Evolutionary conservation across 2,888 invertebrate genomes (phyloP).

Genomic region (Nomada flava): DNA sequence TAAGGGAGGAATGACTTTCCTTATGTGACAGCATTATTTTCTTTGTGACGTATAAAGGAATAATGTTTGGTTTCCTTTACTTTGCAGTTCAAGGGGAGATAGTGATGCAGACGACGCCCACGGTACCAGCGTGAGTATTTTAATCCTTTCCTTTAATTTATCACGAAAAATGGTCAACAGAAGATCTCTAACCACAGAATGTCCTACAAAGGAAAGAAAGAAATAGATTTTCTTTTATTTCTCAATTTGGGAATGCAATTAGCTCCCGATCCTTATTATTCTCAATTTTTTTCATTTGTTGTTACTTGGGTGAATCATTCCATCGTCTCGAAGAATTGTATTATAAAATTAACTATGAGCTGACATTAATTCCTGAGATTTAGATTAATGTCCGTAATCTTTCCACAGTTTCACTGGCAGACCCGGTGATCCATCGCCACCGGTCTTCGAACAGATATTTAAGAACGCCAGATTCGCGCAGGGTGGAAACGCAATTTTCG

Average conservation of each 20-base stretch:
- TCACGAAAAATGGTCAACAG: too few relatives aligned
- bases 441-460: conserved; percentile 98
- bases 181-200: not conserved
- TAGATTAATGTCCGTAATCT: not conserved
- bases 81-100: conserved; percentile 89
- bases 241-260: not conserved
- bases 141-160: not conserved
- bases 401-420: conserved; percentile 81
- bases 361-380: not conserved
- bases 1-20: not conserved
- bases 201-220: too few relatives aligned
- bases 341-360: too few relatives aligned
- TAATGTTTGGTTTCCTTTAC: conserved; percentile 74
- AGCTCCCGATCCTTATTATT: not conserved
- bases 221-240: not conserved
- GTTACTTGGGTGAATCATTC: too few relatives aligned
- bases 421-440: conserved; percentile 94
- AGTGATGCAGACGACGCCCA: conserved; percentile 85
- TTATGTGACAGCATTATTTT: not conserved
- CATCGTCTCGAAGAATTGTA: too few relatives aligned
- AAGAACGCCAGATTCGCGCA: conserved; percentile 97
- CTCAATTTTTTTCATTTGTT: too few relatives aligned
- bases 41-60: not conserved
- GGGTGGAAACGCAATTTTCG: conserved; percentile 96
- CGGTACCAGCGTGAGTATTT: conserved; percentile 81